Base-by-base conservation (phyloP, 2,113 vertebrate species). In the Myocastor coypus region DNA sequence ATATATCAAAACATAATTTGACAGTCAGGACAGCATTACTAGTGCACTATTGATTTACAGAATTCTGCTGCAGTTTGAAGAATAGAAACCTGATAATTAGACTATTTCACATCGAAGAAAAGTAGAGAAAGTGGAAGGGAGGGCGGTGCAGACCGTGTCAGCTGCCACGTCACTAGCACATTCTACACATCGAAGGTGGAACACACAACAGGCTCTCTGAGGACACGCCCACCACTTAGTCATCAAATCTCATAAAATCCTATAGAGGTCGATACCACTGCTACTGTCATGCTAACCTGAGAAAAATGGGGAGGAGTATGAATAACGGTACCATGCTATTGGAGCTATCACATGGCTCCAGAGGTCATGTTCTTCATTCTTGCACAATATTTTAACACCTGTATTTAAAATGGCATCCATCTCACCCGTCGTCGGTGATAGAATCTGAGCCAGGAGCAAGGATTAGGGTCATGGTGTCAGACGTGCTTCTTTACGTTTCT, bases 121-220 rank as follows among this genome's bases (percentile, higher is more conserved):
- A 50, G n/a, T 46, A 64, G 37, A 30, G 11, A 50, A 32, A 34
- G 46, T 34, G 46, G 64, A 30, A 0, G 24, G 32, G 82, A 10
- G 0, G 37, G 57, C 8, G 78, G 16, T 1, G 0, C 40, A 28
- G 24, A 28, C 20, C 24, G 4, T 1, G 22, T 63, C 1, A 1
- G 4, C 46, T 80, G 32, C 50, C 40, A 40, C 13, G 1, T 50
- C 37, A 17, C 22, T 26, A 6, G 24, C 71, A 3, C 55, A 17
- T 57, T 57, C 55, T 57, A 14, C 55, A 4, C 55, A 19, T 16
- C 17, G 55, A 2, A 16, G 19, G 55, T 57, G 55, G 17, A 4
- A 6, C 13, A 52, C 12, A 40, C 8, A 22, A 30, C 59, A 10
- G 34, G 0, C 13, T 19, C 14, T 57, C 42, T 66, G 20, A n/a